These are phyloP conservation scores for Pycnonotus jocosus DNA, from an alignment of 2,113 vertebrate species.

Conservation along the genomic window DNA sequence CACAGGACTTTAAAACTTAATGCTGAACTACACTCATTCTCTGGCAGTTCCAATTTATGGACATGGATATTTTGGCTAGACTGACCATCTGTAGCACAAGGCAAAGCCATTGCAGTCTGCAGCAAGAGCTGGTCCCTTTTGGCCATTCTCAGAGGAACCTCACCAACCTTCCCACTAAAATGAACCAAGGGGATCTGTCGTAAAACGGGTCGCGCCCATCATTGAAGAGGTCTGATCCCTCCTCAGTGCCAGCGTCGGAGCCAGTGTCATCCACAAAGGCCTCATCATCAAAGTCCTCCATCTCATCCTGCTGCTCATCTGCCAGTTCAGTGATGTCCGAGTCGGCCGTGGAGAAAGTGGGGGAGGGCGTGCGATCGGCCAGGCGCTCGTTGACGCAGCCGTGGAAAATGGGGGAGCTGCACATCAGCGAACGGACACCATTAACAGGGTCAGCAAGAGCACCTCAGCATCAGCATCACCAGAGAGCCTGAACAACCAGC, in stretches of 20 bases:
- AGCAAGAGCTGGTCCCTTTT: constrained; percentile 79
- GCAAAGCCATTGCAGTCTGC: constrained; percentile 27
- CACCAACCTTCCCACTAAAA: constrained; percentile 99
- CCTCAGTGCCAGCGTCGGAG: constrained; percentile 96
- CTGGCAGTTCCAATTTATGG: neutral
- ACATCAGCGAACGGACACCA: constrained; percentile 63
- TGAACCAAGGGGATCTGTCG: constrained; percentile 99
- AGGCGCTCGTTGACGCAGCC: constrained; percentile 98
- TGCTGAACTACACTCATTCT: neutral
- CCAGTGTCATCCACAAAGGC: constrained; percentile 97
- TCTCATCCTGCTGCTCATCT: constrained; percentile 96
- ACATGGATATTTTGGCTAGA: neutral
- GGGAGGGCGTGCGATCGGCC: constrained; percentile 97
- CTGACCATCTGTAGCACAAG: neutral
- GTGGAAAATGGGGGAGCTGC: constrained; percentile 97
- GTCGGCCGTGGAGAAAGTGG: constrained; percentile 97
- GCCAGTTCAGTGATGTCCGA: constrained; percentile 98
- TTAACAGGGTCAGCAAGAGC: constrained; percentile 67
- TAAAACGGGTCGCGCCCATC: constrained; percentile 99
- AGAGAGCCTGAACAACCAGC: neutral
- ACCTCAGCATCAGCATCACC: neutral
- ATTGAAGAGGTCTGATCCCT: constrained; percentile 97
- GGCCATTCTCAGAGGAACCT: constrained; percentile 70
- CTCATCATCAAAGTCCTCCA: constrained; percentile 96
- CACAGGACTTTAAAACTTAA: neutral